phyloP scores from a whole-genome alignment of 2,888 invertebrate genomes.

The Rhimphoctona megacephalus region DNA sequence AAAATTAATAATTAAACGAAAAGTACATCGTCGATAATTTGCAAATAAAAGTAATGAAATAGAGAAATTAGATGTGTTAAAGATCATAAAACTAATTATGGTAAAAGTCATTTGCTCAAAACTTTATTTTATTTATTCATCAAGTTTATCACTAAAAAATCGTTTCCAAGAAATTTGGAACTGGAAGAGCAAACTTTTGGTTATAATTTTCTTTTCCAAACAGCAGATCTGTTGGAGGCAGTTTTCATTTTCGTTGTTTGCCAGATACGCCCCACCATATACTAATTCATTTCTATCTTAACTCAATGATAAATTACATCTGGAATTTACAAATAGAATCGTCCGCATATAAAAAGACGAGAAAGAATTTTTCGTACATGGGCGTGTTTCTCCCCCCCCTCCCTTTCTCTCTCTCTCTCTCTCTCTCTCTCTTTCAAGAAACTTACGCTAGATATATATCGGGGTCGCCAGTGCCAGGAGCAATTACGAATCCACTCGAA shows the following conservation, averaged over 20 bases:
- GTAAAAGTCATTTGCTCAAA: not conserved
- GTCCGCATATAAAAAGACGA: not conserved
- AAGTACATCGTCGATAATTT: not conserved
- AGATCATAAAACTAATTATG: not conserved
- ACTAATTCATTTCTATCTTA: slow-evolving; percentile 35
- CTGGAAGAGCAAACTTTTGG: not conserved
- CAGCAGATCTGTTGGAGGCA: not conserved
- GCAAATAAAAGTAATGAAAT: not conserved
- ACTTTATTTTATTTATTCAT: not conserved
- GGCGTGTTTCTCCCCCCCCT: too few species aligned
- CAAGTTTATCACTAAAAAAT: not conserved
- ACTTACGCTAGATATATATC: slow-evolving; percentile 17
- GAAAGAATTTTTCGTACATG: not conserved
- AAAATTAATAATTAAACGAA: not conserved
- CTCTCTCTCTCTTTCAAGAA: not conserved
- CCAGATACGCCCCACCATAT: slow-evolving; percentile 14
- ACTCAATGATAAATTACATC: slow-evolving; percentile 27
- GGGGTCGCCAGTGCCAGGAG: slow-evolving; percentile 24
- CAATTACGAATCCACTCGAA: slow-evolving; percentile 20
- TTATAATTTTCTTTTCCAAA: not conserved
- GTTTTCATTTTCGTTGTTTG: slow-evolving; percentile 25
- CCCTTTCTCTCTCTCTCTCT: not conserved
- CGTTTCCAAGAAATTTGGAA: not conserved
- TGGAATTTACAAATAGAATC: slow-evolving; percentile 27
- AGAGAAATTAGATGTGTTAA: not conserved